These are phyloP conservation scores for Erannis defoliaria DNA, from an alignment of 2,888 invertebrate genomes.

Conservation along the genomic window DNA sequence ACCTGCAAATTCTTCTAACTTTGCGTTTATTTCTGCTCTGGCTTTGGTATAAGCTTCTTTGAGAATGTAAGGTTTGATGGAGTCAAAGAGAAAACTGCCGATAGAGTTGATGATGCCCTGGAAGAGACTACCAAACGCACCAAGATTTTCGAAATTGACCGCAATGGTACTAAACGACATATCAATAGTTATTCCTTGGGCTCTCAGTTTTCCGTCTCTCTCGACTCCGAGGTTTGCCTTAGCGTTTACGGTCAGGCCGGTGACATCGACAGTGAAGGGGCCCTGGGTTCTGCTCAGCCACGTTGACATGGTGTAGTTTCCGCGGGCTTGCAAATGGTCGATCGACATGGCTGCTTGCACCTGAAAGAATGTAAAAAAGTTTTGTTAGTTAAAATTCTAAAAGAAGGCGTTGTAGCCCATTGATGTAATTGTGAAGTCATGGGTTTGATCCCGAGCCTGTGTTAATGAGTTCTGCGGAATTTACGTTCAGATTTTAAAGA, in stretches of 20 bases:
- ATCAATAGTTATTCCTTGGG: slow-evolving; percentile 93
- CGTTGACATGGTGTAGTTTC: slow-evolving; percentile 91
- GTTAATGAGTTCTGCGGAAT: no score
- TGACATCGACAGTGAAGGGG: slow-evolving; percentile 92
- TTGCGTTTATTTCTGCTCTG: slow-evolving; percentile 90
- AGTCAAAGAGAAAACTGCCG: slow-evolving; percentile 94
- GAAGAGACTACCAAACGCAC: slow-evolving; percentile 90
- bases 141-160: slow-evolving; percentile 94
- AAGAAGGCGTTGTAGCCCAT: neutral
- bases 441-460: no score
- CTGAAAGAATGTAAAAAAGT: slow-evolving; percentile 72
- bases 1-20: slow-evolving; percentile 89
- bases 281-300: slow-evolving; percentile 90
- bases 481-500: no score
- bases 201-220: slow-evolving; percentile 91
- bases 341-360: slow-evolving; percentile 91
- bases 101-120: slow-evolving; percentile 93
- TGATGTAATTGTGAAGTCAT: no score
- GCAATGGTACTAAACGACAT: slow-evolving; percentile 91
- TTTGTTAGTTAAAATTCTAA: neutral
- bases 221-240: slow-evolving; percentile 90
- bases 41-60: slow-evolving; percentile 92
- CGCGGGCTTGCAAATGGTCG: slow-evolving; percentile 89
- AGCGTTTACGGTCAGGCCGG: slow-evolving; percentile 89
- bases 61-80: slow-evolving; percentile 94